These are phyloP conservation scores for Callocephalon fimbriatum DNA, from an alignment of 2,113 vertebrate genomes.

Conservation along the genomic window DNA sequence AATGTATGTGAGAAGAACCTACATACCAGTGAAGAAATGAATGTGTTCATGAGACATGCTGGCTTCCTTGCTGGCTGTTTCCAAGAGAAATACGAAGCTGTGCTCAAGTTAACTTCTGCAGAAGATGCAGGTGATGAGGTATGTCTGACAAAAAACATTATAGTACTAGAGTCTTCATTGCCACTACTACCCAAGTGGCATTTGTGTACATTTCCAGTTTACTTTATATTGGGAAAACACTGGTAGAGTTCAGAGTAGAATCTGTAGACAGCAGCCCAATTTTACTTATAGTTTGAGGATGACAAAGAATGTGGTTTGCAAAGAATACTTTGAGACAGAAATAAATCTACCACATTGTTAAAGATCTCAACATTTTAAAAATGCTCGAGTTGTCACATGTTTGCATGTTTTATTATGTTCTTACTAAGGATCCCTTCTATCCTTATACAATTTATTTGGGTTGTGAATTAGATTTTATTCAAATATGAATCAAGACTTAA, in stretches of 20 bases:
- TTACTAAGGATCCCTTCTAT: background rate
- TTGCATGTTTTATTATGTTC: background rate
- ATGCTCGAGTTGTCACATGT: background rate
- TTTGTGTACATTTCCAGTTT: background rate
- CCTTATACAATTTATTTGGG: background rate
- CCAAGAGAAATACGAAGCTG: constrained; percentile 79
- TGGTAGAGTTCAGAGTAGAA: background rate
- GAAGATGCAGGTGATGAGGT: constrained; percentile 81
- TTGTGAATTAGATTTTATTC: background rate
- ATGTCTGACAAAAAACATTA: background rate
- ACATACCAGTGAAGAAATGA: constrained; percentile 55
- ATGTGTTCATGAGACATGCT: constrained; percentile 73
- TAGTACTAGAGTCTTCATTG: background rate
- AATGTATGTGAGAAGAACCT: constrained; percentile 73
- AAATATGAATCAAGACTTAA: background rate
- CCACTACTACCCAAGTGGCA: background rate
- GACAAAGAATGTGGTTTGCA: background rate
- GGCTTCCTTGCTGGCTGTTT: constrained; percentile 83
- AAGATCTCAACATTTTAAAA: background rate
- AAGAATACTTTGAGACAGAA: background rate
- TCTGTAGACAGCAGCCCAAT: background rate
- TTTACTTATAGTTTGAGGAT: background rate
- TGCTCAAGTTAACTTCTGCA: constrained; percentile 80
- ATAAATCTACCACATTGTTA: background rate
- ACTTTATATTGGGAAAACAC: background rate